Conservation (phyloP, 2,113 vertebrate genomes). For the Egretta garzetta region DNA sequence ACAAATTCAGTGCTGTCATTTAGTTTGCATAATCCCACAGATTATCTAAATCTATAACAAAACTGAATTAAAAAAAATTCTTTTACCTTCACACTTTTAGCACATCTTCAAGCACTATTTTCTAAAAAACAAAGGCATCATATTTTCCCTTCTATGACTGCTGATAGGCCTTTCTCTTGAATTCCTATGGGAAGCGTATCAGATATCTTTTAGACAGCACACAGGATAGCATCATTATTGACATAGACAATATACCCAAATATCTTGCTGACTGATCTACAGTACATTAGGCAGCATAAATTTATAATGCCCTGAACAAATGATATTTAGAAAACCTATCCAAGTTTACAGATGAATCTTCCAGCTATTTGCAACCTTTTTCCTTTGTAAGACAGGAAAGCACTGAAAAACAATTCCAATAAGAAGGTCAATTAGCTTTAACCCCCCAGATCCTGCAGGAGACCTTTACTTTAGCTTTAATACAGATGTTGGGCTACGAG, state of each 20-base stretch:
- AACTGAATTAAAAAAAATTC: background rate
- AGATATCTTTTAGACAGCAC: background rate
- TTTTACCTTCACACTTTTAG: background rate
- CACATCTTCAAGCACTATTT: background rate
- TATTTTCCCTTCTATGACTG: background rate
- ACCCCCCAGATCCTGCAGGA: background rate
- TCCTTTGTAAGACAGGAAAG: background rate
- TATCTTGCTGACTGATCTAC: background rate
- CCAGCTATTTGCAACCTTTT: background rate
- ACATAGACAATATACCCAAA: background rate
- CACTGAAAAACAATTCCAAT: background rate
- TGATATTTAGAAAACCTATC: background rate
- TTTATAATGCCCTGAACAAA: background rate
- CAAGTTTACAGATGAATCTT: background rate
- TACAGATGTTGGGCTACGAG: background rate
- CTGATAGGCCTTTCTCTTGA: background rate
- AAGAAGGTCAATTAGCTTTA: background rate
- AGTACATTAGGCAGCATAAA: background rate
- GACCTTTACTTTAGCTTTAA: background rate
- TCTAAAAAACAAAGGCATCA: fast-evolving
- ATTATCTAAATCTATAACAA: background rate
- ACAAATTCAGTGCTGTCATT: background rate
- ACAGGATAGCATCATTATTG: background rate
- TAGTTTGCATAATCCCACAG: background rate
- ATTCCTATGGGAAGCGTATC: background rate